phyloP scores from a whole-genome alignment of 2,797 vertebrate species.

The Lacerta viridis region DNA sequence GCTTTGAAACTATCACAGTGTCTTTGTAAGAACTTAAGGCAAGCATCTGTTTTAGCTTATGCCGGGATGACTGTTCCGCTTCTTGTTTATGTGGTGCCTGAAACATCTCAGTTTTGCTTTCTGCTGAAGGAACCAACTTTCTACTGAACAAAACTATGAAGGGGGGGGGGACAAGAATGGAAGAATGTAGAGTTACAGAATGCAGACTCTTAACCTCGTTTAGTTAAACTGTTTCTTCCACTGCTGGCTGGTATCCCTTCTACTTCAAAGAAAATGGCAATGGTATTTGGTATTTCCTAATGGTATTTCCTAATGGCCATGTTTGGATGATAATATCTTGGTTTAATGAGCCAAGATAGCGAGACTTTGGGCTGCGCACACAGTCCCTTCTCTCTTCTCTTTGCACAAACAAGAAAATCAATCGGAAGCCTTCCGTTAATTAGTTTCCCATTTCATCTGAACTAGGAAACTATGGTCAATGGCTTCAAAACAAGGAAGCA shows the following conservation, averaged over 20 bases:
- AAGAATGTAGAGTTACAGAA: neutral
- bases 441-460: too few species aligned
- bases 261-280: neutral
- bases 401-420: too few species aligned
- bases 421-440: too few species aligned
- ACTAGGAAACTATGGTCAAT: too few species aligned
- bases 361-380: too few species aligned
- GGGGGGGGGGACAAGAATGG: too few species aligned
- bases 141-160: neutral
- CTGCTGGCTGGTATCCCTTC: neutral
- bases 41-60: conserved; percentile 20
- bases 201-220: neutral
- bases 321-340: neutral
- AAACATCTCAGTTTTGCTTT: conserved; percentile 17
- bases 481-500: too few species aligned
- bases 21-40: neutral
- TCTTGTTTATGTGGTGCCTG: conserved; percentile 4
- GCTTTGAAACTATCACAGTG: neutral
- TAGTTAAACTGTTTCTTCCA: neutral
- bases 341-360: neutral
- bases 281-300: neutral
- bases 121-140: neutral
- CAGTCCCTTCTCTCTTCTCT: too few species aligned
- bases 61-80: neutral
- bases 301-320: neutral